phyloP scores from a whole-genome alignment of 1,140 invertebrate genomes.

The Hestina assimilis region DNA sequence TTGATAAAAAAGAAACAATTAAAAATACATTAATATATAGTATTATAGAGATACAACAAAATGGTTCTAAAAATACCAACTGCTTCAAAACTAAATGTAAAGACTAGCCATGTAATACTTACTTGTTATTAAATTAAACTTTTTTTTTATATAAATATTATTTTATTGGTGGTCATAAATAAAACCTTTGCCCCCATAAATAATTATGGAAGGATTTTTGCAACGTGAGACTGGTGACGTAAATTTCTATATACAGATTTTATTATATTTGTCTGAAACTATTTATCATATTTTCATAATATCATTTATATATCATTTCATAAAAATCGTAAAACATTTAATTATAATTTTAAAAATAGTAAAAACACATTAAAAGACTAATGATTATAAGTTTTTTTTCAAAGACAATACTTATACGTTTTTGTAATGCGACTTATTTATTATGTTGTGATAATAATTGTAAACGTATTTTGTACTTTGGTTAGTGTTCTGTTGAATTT shows the following conservation, averaged over 20 bases:
- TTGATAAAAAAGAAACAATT: no score
- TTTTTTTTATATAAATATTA: no score
- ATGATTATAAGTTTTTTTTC: conserved; percentile 48
- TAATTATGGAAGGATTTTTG: no score
- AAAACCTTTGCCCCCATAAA: no score
- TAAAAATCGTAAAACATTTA: conserved; percentile 35
- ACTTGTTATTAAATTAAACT: no score
- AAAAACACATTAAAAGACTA: conserved; percentile 66
- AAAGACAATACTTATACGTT: conserved; percentile 52
- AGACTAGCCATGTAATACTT: no score
- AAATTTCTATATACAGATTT: conserved; percentile 55
- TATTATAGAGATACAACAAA: no score
- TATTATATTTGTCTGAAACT: background rate
- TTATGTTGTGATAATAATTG: conserved; percentile 59
- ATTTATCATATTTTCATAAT: background rate
- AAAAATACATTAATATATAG: no score
- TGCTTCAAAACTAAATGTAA: no score
- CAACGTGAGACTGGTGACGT: conserved; percentile 3
- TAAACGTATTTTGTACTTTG: conserved; percentile 33
- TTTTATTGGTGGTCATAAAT: no score
- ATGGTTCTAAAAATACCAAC: no score
- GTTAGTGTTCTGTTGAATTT: conserved; percentile 8
- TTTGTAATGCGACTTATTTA: conserved; percentile 55
- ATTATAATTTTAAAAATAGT: conserved; percentile 54
- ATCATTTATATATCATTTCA: conserved; percentile 35